Evolutionary conservation across 2,888 invertebrate genomes (phyloP), one percentile per base, ranked within the genome.

Genomic region (Hirtodrosophila duncani): DNA sequence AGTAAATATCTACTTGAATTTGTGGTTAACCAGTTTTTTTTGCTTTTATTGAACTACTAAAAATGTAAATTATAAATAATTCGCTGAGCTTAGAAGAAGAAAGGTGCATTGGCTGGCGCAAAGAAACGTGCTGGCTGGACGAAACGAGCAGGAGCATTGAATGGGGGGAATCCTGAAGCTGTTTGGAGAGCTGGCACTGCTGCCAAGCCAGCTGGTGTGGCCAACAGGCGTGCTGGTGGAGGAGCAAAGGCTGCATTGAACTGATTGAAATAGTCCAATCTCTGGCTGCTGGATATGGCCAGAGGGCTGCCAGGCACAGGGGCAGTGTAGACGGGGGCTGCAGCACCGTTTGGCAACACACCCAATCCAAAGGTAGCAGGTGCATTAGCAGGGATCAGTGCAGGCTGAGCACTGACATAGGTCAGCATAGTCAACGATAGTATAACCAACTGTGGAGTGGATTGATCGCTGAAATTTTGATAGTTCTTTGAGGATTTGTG

Each of bases 231-330:
- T 6, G 63, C 74, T 0, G 75, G 24, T 8, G 52, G 21, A 10
- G 75, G 56, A 0, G 59, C 53, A 37, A 62, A 62, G 11, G 81
- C 80, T 7, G 81, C 67, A 63, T 82, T 81, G 14, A 71, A 71
- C 36, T 71, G 81, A 36, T 82, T 81, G 5, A 68, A 67, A 42
- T 79, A 65, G 42, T 83, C 81, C 57, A 84, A 50, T 4, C 83
- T 79, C 7, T 84, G 82, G 26, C 81, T 82, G 29, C 80, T 64
- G 10, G 67, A 67, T 16, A 72, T 24, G 16, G 80, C 63, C 50
- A 79, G 9, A 0, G 81, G 82, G 7, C 42, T n/a, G n/a, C n/a
- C 46, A 11, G 63, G 21, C 5, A 31, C 14, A 0, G 59, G 11
- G 6, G 55, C 37, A 37, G 44, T 49, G 0, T 52, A 27, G 9